Conservation (phyloP, 1,140 invertebrate genomes). For the Ceratina japonica region DNA sequence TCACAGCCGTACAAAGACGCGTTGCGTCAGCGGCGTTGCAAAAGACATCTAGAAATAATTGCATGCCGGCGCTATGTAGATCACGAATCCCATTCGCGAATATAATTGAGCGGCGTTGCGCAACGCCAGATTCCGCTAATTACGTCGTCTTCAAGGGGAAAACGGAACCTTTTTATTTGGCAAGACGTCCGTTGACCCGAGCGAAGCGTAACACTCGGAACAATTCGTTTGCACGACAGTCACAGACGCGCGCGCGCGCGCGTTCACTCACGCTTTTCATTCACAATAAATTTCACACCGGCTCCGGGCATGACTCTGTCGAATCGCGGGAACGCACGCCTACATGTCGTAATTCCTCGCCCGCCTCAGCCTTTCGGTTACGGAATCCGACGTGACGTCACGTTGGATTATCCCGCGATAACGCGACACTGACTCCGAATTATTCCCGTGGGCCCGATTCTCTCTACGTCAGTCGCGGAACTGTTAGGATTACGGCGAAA, state of each 20-base stretch:
- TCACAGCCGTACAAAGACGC: too few relatives aligned
- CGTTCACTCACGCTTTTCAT: slow-evolving; percentile 31
- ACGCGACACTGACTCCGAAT: background rate
- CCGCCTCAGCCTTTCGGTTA: background rate
- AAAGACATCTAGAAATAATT: background rate
- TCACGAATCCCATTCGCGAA: background rate
- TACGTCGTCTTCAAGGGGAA: background rate
- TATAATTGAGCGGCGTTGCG: background rate
- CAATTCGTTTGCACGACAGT: background rate
- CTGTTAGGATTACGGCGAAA: background rate
- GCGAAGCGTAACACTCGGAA: background rate
- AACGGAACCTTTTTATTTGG: too few relatives aligned
- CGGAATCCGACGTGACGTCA: slow-evolving; percentile 6
- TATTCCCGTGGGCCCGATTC: background rate
- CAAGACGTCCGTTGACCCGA: too few relatives aligned
- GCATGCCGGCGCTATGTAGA: background rate
- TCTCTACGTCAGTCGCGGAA: background rate
- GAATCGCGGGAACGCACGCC: slow-evolving; percentile 38
- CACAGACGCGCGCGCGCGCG: background rate
- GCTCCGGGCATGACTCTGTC: slow-evolving; percentile 53
- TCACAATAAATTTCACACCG: slow-evolving; percentile 53
- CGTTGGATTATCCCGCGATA: background rate
- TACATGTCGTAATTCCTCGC: slow-evolving; percentile 32
- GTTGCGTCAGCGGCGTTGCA: background rate
- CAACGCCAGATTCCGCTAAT: background rate